Conservation (phyloP, 1,140 invertebrate genomes). For the Portunus trituberculatus region DNA sequence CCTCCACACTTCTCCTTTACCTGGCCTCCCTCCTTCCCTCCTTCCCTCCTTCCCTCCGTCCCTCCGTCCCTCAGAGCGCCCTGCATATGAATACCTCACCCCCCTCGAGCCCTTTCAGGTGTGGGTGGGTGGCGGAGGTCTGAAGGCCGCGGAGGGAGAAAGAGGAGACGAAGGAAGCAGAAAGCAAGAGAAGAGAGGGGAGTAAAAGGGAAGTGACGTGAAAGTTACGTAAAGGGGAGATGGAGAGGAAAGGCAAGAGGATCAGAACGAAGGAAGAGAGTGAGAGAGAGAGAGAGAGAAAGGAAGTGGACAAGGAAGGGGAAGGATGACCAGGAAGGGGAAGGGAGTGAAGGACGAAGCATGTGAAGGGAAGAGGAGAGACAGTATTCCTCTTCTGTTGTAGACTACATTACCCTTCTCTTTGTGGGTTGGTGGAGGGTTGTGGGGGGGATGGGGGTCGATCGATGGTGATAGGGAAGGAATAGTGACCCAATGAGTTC, state of each 20-base stretch:
- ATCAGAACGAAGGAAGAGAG: not conserved
- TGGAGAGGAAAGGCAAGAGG: not conserved
- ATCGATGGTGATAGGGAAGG: not conserved
- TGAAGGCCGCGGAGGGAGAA: too few species aligned
- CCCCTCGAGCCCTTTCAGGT: too few species aligned
- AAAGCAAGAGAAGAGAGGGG: not conserved
- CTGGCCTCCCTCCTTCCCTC: too few species aligned
- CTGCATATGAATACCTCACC: too few species aligned
- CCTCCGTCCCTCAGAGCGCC: too few species aligned
- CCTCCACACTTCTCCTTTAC: too few species aligned
- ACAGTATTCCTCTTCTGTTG: not conserved
- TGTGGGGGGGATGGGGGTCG: not conserved
- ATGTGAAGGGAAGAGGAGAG: not conserved
- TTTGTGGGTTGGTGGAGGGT: not conserved
- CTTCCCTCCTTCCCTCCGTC: too few species aligned
- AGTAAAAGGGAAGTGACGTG: not conserved
- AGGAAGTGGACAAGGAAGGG: not conserved
- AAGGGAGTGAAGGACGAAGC: not conserved
- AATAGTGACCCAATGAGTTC: slow-evolving; percentile 14
- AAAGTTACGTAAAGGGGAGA: not conserved
- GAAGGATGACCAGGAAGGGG: not conserved
- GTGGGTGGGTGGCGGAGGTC: too few species aligned
- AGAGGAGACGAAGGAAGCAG: not conserved
- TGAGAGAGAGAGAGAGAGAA: not conserved
- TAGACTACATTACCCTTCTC: not conserved